Evolutionary conservation across 2,113 vertebrate genomes (phyloP).

Genomic region (Rhabdomys dilectus): DNA sequence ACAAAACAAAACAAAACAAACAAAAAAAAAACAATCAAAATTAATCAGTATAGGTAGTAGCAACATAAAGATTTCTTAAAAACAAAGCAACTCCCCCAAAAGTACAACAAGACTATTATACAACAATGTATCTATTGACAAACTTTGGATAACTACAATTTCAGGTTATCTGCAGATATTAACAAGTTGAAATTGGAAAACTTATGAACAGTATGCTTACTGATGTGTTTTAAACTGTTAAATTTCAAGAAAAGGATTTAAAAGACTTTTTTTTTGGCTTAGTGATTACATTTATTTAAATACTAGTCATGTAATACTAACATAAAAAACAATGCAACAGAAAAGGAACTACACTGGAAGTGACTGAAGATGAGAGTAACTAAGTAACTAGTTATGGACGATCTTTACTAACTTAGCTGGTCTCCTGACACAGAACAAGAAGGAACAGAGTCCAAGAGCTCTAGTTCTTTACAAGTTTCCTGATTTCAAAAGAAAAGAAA

Average conservation of each 20-base stretch:
- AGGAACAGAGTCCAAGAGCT: conserved; percentile 18
- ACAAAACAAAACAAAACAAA: too few species aligned
- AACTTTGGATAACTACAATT: conserved; percentile 61
- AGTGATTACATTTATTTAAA: conserved; percentile 42
- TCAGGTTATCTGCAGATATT: conserved; percentile 58
- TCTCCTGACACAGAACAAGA: not conserved
- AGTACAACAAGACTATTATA: conserved; percentile 72
- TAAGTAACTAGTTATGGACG: not conserved
- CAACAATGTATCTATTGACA: conserved; percentile 67
- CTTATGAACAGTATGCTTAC: conserved; percentile 41
- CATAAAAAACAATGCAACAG: not conserved
- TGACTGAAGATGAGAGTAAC: not conserved
- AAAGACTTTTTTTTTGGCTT: conserved; percentile 20
- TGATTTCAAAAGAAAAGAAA: conserved; percentile 36
- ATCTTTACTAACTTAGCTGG: not conserved
- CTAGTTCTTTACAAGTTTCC: conserved; percentile 32
- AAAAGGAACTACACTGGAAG: conserved; percentile 10
- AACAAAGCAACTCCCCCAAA: not conserved
- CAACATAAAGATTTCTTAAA: conserved; percentile 85
- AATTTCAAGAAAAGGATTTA: conserved; percentile 37
- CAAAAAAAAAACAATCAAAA: conserved; percentile 86
- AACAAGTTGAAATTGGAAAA: conserved; percentile 68
- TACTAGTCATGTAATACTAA: conserved; percentile 53
- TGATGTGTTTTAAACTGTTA: conserved; percentile 53
- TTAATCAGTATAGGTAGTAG: conserved; percentile 88